These are phyloP conservation scores for Sebastes baramenuke DNA, from an alignment of 2,797 vertebrate genomes.

Conservation along the genomic window DNA sequence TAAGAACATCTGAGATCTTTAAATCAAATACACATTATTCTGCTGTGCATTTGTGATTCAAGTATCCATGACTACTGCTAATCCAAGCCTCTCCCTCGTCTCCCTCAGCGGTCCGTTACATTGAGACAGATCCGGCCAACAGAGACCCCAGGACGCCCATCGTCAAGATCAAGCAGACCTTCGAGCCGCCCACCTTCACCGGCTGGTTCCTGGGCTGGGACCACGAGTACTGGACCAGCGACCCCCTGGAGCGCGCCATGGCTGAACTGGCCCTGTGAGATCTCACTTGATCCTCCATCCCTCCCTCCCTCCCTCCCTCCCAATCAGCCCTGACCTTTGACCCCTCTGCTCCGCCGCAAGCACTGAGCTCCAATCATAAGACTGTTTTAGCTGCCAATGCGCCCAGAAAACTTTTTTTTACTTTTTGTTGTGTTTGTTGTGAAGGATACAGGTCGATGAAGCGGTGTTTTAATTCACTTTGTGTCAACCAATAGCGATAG, in stretches of 20 bases:
- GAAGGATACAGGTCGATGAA: not conserved
- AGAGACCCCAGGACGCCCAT: slow-evolving; percentile 90
- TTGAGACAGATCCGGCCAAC: slow-evolving; percentile 92
- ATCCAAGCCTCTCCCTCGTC: not conserved
- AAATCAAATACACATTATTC: not conserved
- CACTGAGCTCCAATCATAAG: slow-evolving; percentile 48
- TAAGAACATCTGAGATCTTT: slow-evolving; percentile 54
- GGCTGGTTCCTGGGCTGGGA: slow-evolving; percentile 99
- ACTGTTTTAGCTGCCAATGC: slow-evolving; percentile 26
- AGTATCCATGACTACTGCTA: not conserved
- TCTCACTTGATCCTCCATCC: not conserved
- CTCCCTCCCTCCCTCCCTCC: not conserved
- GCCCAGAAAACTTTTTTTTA: slow-evolving; percentile 5
- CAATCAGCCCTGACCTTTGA: slow-evolving; percentile 12
- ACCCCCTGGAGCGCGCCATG: slow-evolving; percentile 91
- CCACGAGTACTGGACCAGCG: slow-evolving; percentile 91
- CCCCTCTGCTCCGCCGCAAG: slow-evolving; percentile 34
- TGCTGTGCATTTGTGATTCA: not conserved
- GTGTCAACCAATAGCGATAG: slow-evolving; percentile 15
- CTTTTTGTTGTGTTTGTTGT: slow-evolving; percentile 30
- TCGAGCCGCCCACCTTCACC: slow-evolving; percentile 93
- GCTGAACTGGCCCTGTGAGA: slow-evolving; percentile 88
- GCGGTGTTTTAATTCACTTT: slow-evolving; percentile 11
- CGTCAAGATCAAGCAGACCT: slow-evolving; percentile 89
- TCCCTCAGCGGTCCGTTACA: slow-evolving; percentile 88